Base-by-base conservation (phyloP, 1,140 invertebrate genomes). In the Drosophila lacertosa region DNA sequence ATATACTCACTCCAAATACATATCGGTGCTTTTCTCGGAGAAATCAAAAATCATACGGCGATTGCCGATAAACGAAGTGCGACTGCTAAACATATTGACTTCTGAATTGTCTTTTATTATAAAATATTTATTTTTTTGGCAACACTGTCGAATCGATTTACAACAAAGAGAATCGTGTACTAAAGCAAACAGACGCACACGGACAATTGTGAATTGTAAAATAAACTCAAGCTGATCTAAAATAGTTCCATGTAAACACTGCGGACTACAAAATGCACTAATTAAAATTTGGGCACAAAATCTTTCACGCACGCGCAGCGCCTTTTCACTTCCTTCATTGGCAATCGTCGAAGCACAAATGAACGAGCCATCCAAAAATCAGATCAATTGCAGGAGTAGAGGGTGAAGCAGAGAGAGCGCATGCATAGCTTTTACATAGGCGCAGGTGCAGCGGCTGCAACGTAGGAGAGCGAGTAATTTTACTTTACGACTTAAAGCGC, bases 11-110 rank as follows among this genome's bases (percentile, higher is more conserved):
- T 90, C 89, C 50, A 90, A 55, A 58, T 84, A 90, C 16, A 86
- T 51, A 45, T 90, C 82, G 39, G 48, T 68, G 20, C 42, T 78
- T 40, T 90, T 90, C 20, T 84, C 89, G 4, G 89, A 83, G 51
- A 90, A 90, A 90, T 90, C 89, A 59, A 90, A 90, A 62, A 90
- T 90, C 71, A 90, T 84, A 33, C 89, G 82, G 63, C 89, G 89
- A 84, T 90, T 89, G 45, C 74, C 89, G 70, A 86, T 51, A 70
- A 88, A 77, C 45, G 82, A 81, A 67, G 77, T 50, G 64, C 79
- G 77, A 62, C 70, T 90, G 45, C 62, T 81, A 66, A 89, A 89
- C 89, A 90, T 80, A 50, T 74, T 69, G 32, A 47, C 7, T 29
- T 29, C 26, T 40, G 6, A 18, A 15, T 48, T 29, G 24, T 13